These are phyloP conservation scores for Rhaphigaster nebulosa DNA, from an alignment of 2,888 invertebrate genomes.

Conservation along the genomic window DNA sequence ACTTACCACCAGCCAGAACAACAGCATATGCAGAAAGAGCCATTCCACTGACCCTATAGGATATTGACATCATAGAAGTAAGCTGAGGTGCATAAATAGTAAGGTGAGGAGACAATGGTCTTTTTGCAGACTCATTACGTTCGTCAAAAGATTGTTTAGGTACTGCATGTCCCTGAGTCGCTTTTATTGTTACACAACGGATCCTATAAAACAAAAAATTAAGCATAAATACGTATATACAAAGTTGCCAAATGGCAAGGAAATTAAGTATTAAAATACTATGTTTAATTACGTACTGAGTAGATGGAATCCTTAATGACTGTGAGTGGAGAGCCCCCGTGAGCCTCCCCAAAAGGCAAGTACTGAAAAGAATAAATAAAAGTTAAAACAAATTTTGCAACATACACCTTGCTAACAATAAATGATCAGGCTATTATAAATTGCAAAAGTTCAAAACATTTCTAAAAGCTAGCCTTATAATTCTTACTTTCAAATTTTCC, in stretches of 20 bases:
- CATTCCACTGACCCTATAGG: constrained; percentile 83
- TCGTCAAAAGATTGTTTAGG: constrained; percentile 74
- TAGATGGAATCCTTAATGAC: not conserved
- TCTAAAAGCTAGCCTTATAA: not conserved
- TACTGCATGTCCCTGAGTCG: constrained; percentile 71
- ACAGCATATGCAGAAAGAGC: constrained; percentile 71
- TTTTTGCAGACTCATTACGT: constrained; percentile 79
- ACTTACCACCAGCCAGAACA: constrained; percentile 70
- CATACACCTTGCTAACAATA: not conserved
- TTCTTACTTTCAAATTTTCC: not conserved
- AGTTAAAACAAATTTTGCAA: not conserved
- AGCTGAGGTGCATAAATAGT: constrained; percentile 86
- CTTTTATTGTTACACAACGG: constrained; percentile 61
- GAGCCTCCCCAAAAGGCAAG: constrained; percentile 45
- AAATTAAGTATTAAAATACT: not conserved
- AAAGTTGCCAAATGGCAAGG: not conserved
- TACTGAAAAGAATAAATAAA: constrained; percentile 20
- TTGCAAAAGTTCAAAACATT: not conserved
- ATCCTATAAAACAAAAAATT: constrained; percentile 54
- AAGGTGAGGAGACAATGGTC: constrained; percentile 89
- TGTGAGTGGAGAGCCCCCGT: not conserved
- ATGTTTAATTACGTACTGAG: constrained; percentile 23
- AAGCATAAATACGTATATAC: not conserved
- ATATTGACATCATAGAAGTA: constrained; percentile 84
- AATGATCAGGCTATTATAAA: not conserved